Evolutionary conservation across 1,140 invertebrate genomes (phyloP).

Genomic region (Drosophila kepulauana): DNA sequence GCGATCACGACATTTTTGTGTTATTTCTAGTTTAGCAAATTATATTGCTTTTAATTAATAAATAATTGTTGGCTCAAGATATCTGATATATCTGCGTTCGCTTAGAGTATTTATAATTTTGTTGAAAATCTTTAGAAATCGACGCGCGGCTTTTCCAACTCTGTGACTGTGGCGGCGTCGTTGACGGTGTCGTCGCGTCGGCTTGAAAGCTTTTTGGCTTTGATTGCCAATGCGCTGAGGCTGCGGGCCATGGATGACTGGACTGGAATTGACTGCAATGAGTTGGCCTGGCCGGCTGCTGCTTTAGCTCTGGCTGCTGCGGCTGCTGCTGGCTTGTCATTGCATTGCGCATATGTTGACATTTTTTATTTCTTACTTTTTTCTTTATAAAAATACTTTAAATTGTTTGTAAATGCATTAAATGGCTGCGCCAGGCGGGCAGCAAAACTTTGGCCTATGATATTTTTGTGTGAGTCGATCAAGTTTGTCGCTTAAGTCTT

Average conservation of each 20-base stretch:
- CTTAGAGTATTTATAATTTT: conserved; percentile 41
- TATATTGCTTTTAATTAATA: not conserved
- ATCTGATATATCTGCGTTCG: conserved; percentile 3
- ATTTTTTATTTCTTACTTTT: conserved; percentile 51
- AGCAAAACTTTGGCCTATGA: conserved; percentile 40
- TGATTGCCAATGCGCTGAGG: conserved; percentile 55
- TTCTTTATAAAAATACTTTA: conserved; percentile 62
- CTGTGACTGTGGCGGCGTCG: conserved; percentile 41
- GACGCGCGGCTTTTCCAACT: conserved; percentile 66
- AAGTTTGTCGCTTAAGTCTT: conserved; percentile 50
- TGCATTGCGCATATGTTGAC: conserved; percentile 78
- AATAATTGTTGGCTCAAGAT: not conserved
- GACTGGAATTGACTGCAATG: conserved; percentile 49
- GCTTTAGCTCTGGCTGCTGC: conserved; percentile 15
- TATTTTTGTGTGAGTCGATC: conserved; percentile 43
- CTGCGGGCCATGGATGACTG: conserved; percentile 64
- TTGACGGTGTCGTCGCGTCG: conserved; percentile 56
- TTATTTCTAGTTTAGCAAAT: not conserved
- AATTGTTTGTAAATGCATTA: conserved; percentile 72
- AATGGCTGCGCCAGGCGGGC: conserved; percentile 37
- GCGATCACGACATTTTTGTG: too few species aligned
- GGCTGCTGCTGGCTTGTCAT: conserved; percentile 52
- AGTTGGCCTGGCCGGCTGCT: conserved; percentile 30
- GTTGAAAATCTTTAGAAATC: conserved; percentile 73
- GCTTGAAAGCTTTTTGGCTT: conserved; percentile 71